Conservation (phyloP, 1,140 invertebrate species). For the Drosophila prosaltans region DNA sequence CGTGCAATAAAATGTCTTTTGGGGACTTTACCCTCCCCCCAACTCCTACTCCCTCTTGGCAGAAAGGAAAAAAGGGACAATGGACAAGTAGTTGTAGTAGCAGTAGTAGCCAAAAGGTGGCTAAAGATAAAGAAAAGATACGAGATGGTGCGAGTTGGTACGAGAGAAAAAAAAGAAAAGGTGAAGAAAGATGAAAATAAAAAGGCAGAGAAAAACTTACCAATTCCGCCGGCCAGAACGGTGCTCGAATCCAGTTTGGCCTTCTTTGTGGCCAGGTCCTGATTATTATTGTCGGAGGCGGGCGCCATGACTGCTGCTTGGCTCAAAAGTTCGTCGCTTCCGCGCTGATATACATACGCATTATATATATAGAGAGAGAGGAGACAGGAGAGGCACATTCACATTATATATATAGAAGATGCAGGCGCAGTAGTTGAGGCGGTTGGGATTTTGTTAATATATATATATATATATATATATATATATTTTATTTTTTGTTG, state of each 20-base stretch:
- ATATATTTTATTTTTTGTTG: constrained; percentile 43
- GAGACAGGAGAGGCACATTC: constrained; percentile 1
- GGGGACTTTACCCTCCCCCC: not conserved
- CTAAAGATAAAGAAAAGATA: constrained; percentile 12
- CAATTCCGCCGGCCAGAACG: constrained; percentile 81
- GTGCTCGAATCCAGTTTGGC: constrained; percentile 86
- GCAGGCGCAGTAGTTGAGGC: constrained; percentile 32
- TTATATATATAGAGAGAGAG: constrained; percentile 29
- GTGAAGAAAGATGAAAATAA: constrained; percentile 20
- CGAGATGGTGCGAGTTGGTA: not conserved
- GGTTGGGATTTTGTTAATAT: constrained; percentile 32
- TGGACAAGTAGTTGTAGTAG: not conserved
- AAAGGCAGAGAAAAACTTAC: constrained; percentile 65
- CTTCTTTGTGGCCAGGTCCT: constrained; percentile 95
- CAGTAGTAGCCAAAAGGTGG: constrained; percentile 13
- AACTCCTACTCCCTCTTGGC: not conserved
- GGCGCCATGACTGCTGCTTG: constrained; percentile 97
- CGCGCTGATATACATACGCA: constrained; percentile 90
- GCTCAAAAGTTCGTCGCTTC: constrained; percentile 96
- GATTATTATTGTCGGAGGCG: constrained; percentile 96
- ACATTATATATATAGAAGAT: constrained; percentile 13
- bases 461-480: not conserved
- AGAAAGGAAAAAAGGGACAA: constrained; percentile 16
- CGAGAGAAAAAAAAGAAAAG: constrained; percentile 1
- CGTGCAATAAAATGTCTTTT: constrained; percentile 38